Evolutionary conservation across 2,888 invertebrate genomes (phyloP).

Genomic region (Acanthosepion lycidas): DNA sequence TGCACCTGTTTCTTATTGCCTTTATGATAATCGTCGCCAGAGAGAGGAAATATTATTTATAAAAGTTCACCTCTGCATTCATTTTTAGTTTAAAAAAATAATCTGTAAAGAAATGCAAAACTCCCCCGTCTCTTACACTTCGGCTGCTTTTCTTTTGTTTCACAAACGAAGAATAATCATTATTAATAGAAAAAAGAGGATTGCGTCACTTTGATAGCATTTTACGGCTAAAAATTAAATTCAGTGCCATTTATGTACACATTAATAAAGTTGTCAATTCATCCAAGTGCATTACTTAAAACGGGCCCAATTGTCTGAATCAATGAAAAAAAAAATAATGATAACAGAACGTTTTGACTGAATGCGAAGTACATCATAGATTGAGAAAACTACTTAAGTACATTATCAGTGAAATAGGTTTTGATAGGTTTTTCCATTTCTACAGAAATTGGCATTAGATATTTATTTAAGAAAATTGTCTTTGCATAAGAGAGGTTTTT

Average conservation of each 20-base stretch:
- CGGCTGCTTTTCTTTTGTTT: not conserved
- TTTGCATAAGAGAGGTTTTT: not conserved
- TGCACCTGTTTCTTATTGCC: not conserved
- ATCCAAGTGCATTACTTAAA: conserved; percentile 33
- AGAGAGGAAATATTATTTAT: not conserved
- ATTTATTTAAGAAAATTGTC: conserved; percentile 33
- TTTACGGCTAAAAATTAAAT: not conserved
- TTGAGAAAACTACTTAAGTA: conserved; percentile 17
- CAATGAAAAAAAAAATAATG: not conserved
- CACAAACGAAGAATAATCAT: not conserved
- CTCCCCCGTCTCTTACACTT: not conserved
- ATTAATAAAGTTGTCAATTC: conserved; percentile 9
- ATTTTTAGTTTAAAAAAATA: not conserved
- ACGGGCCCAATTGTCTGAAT: not conserved
- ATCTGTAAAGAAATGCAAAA: not conserved
- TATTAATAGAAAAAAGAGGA: conserved; percentile 9
- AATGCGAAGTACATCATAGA: not conserved
- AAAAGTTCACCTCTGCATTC: not conserved
- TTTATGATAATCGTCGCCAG: not conserved
- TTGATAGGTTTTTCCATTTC: not conserved
- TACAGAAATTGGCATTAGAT: not conserved
- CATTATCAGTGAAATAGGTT: not conserved
- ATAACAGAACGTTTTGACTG: not conserved
- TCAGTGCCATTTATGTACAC: not conserved
- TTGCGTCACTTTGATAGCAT: not conserved